Evolutionary conservation across 2,113 vertebrate species (phyloP).

Genomic region (Electrona antarctica): DNA sequence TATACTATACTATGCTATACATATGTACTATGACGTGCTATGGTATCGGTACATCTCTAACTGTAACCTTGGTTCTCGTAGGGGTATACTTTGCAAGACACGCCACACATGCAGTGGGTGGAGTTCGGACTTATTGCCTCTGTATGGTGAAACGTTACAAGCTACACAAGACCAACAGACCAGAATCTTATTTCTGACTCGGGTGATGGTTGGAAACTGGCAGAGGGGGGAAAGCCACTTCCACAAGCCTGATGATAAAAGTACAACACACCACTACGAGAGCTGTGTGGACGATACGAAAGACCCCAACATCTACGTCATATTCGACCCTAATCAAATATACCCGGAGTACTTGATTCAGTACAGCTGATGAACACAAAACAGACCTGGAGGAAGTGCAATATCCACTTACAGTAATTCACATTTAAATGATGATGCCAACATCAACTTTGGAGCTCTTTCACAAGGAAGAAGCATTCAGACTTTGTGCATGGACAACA

Average conservation of each 20-base stretch:
- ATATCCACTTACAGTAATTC: neutral
- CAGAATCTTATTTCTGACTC: conserved; percentile 85
- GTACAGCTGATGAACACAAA: conserved; percentile 71
- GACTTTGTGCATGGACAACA: too few relatives aligned
- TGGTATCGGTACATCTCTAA: too few relatives aligned
- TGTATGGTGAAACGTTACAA: conserved; percentile 24
- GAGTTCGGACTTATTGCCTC: conserved; percentile 39
- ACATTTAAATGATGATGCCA: too few relatives aligned
- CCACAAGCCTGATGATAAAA: conserved; percentile 81
- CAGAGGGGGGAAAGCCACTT: conserved; percentile 70
- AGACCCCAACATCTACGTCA: conserved; percentile 83
- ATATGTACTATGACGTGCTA: too few relatives aligned
- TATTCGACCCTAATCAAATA: conserved; percentile 90
- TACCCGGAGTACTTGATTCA: conserved; percentile 91
- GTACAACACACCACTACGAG: conserved; percentile 78
- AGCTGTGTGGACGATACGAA: conserved; percentile 84
- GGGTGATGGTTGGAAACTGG: conserved; percentile 84
- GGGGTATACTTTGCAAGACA: conserved; percentile 88
- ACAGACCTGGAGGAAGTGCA: neutral
- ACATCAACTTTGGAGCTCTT: too few relatives aligned
- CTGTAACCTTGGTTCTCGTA: too few relatives aligned
- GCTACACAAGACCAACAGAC: rapidly evolving
- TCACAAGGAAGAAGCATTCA: too few relatives aligned
- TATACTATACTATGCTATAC: too few relatives aligned
- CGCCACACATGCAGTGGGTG: conserved; percentile 78